These are phyloP conservation scores for Paramisgurnus dabryanus DNA, from an alignment of 2,113 vertebrate species.

Conservation along the genomic window DNA sequence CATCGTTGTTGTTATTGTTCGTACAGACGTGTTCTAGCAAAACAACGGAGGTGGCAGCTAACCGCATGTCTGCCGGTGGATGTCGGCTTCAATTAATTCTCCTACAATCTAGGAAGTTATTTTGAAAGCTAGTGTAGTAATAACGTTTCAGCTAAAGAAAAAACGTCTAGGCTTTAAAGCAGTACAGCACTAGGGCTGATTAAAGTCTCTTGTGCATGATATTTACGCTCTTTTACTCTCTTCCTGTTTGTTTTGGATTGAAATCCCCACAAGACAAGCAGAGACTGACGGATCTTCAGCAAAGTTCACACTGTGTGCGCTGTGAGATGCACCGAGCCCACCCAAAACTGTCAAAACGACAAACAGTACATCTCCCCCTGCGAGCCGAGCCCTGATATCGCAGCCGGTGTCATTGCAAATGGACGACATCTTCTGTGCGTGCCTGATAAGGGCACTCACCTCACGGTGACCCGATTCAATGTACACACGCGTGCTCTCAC, in stretches of 20 bases:
- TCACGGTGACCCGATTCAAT: conserved; percentile 62
- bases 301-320: conserved; percentile 68
- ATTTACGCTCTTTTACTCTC: conserved; percentile 44
- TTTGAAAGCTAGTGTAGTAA: conserved; percentile 17
- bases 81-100: conserved; percentile 45
- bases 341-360: conserved; percentile 72
- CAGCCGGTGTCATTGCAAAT: conserved; percentile 66
- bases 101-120: conserved; percentile 21
- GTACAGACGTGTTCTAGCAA: conserved; percentile 37
- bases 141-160: conserved; percentile 1
- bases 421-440: conserved; percentile 67
- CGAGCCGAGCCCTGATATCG: conserved; percentile 64
- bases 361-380: conserved; percentile 65
- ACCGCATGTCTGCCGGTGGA: conserved; percentile 31
- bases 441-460: conserved; percentile 71
- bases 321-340: conserved; percentile 65
- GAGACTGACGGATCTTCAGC: conserved; percentile 67
- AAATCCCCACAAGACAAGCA: conserved; percentile 63
- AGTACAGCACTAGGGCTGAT: conserved; percentile 45
- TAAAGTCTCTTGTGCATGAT: conserved; percentile 37
- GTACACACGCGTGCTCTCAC: conserved; percentile 45
- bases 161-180: conserved; percentile 2
- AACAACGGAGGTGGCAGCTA: conserved; percentile 46
- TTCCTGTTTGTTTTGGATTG: conserved; percentile 60
- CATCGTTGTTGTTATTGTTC: conserved; percentile 38